Conservation (phyloP, 1,140 invertebrate genomes). For the Drosophila orosa region DNA sequence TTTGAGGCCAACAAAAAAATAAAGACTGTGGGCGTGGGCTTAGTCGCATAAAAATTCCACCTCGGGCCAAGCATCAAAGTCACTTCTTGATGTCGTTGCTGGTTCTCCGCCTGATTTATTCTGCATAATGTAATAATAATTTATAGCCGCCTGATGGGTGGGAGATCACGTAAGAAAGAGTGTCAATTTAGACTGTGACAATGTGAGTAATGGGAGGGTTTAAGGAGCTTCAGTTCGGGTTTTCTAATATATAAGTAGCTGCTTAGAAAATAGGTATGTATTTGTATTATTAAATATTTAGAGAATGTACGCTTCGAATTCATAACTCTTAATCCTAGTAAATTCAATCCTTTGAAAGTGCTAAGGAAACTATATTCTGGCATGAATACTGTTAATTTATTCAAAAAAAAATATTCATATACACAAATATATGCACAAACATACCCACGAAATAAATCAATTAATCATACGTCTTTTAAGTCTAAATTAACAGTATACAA, state of each 20-base stretch:
- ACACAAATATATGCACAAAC: not conserved
- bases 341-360: not conserved
- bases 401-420: not conserved
- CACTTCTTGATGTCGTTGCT: slow-evolving; percentile 33
- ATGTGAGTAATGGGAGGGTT: slow-evolving; percentile 7
- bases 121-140: slow-evolving; percentile 71
- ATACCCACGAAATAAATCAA: not conserved
- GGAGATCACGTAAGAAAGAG: slow-evolving; percentile 51
- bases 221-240: not conserved
- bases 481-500: not conserved
- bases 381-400: not conserved
- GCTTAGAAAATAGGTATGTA: not conserved
- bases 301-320: not conserved
- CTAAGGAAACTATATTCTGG: not conserved
- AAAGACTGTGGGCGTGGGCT: slow-evolving; percentile 31
- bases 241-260: not conserved
- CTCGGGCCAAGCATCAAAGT: slow-evolving; percentile 38
- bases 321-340: not conserved
- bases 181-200: slow-evolving; percentile 43
- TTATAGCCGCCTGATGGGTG: slow-evolving; percentile 42
- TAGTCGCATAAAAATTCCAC: slow-evolving; percentile 58
- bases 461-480: not conserved
- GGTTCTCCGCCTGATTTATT: slow-evolving; percentile 2
- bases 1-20: not conserved
- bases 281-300: not conserved